phyloP scores from a whole-genome alignment of 1,140 invertebrate genomes.

The Lepidotrigona ventralis region DNA sequence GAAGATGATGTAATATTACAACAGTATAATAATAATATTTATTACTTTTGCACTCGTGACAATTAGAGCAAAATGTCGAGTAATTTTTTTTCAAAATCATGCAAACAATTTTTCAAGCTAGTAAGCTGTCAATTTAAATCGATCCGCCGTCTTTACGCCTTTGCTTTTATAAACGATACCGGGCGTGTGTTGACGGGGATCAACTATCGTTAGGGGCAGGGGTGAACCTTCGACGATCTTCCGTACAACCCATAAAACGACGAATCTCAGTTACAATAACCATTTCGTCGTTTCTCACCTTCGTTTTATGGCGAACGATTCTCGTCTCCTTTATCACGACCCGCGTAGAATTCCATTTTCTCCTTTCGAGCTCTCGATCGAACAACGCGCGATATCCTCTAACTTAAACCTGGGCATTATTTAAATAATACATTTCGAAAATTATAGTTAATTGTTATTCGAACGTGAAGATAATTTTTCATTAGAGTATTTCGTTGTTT shows the following conservation, averaged over 20 bases:
- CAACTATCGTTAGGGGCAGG: not conserved
- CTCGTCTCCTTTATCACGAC: not conserved
- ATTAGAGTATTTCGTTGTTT: too few species aligned
- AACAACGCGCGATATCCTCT: not conserved
- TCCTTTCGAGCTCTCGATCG: not conserved
- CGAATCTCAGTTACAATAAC: conserved; percentile 7
- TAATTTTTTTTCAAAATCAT: not conserved
- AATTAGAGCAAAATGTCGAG: not conserved
- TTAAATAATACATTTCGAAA: too few species aligned
- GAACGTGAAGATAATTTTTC: too few species aligned
- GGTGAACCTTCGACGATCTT: not conserved
- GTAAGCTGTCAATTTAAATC: not conserved
- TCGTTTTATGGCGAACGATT: not conserved
- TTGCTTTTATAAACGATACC: not conserved
- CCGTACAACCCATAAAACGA: not conserved
- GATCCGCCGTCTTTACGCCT: not conserved
- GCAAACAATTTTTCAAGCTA: not conserved
- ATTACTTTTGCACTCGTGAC: not conserved
- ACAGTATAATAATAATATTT: too few species aligned
- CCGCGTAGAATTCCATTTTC: conserved; percentile 15
- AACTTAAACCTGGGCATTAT: too few species aligned
- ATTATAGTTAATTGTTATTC: too few species aligned
- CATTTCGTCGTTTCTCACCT: not conserved
- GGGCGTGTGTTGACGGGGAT: not conserved
- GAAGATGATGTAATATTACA: too few species aligned